Evolutionary conservation across 23 tunicate genomes (phyloP), one percentile per base, ranked within the genome.

Genomic region (Pegea sp.): DNA sequence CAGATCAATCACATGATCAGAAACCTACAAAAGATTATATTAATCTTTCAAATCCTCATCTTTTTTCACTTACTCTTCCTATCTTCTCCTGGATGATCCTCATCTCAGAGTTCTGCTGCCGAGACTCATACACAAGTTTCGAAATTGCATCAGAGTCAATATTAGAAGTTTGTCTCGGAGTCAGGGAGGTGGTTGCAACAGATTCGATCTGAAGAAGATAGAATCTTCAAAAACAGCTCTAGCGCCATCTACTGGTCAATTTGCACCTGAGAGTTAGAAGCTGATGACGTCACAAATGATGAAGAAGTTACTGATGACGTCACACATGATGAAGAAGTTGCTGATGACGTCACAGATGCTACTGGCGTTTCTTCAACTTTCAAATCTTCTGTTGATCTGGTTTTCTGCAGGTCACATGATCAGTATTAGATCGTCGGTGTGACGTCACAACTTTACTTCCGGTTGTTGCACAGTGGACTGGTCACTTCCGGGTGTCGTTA

Each of bases 81-180:
- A n/a, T n/a, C 65, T 84, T 84, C 3, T 74, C 81, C 64, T 75
- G 74, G 46, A 84, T 30, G 16, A 57, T 24, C 27, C 73, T 60
- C 38, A 84, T 16, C 29, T 84, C 70, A 0, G 74, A 32, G 32
- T 28, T 72, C 8, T 73, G 80, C 42, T 73, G 71, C 33, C 63
- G 63, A 0, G 95, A 54, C 42, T 84, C 95, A n/a, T 71, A 49
- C 52, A 84, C 21, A 4, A 84, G 28, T 11, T 65, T 51, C 3
- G 95, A 84, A 28, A 64, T 6, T 0, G 28, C 25, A 1, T 64
- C 69, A 38, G n/a, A n/a, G n/a, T n/a, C n/a, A n/a, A n/a, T n/a
- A n/a, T n/a, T n/a, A n/a, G n/a, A n/a, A n/a, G n/a, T n/a, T n/a
- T n/a, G 18, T 23, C 46, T 38, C 16, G 46, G 13, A 16, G 46